Conservation (phyloP, 2,888 invertebrate genomes). For the Podotricha telesiphe region DNA sequence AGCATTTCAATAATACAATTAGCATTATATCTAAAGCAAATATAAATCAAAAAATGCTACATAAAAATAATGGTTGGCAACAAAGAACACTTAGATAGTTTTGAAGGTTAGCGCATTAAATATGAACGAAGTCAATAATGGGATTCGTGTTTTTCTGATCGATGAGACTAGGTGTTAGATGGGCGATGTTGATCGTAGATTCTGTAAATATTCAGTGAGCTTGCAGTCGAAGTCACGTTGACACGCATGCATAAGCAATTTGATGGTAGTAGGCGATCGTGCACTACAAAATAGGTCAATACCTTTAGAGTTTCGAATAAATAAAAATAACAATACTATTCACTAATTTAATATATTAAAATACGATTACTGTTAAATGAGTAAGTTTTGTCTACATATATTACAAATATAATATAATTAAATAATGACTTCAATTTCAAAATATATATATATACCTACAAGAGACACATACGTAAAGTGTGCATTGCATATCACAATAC, state of each 20-base stretch:
- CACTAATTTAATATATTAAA: no score
- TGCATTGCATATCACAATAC: no score
- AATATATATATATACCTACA: no score
- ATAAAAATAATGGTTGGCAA: conserved; percentile 14
- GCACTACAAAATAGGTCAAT: conserved; percentile 76
- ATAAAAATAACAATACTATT: conserved; percentile 22
- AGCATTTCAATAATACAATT: conserved; percentile 49
- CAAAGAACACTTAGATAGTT: conserved; percentile 11
- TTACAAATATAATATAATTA: no score
- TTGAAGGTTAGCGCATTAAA: conserved; percentile 13
- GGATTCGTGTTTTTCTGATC: conserved; percentile 39
- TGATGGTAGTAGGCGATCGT: conserved; percentile 65
- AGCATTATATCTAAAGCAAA: conserved; percentile 8
- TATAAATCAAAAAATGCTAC: not conserved
- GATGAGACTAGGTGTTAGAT: conserved; percentile 52
- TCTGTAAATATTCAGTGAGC: conserved; percentile 64
- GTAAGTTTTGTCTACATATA: no score
- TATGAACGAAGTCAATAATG: conserved; percentile 25
- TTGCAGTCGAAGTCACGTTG: conserved; percentile 66
- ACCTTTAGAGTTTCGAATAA: conserved; percentile 49
- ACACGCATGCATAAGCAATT: conserved; percentile 78
- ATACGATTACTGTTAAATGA: no score
- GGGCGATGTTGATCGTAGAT: conserved; percentile 49
- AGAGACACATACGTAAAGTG: no score
- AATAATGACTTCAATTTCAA: no score